phyloP scores from a whole-genome alignment of 2,888 invertebrate genomes.

The Drosophila subquinaria region DNA sequence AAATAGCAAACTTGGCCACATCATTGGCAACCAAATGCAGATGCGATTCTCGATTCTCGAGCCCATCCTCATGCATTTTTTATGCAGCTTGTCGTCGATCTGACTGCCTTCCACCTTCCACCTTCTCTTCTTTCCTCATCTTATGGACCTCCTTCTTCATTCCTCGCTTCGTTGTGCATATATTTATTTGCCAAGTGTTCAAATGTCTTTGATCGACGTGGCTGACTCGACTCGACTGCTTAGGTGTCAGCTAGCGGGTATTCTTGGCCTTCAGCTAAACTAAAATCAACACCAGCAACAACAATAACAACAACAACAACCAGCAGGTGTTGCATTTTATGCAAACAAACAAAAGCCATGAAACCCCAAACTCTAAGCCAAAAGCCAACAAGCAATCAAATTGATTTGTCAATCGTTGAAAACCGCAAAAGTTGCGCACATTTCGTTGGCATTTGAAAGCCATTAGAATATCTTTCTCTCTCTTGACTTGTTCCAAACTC shows the following conservation, averaged over 20 bases:
- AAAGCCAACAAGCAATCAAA: constrained; percentile 65
- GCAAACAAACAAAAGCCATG: constrained; percentile 58
- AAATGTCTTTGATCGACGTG: constrained; percentile 74
- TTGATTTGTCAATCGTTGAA: constrained; percentile 75
- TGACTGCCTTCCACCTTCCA: constrained; percentile 16
- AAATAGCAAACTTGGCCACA: constrained; percentile 57
- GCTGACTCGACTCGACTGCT: constrained; percentile 45
- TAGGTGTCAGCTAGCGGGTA: constrained; percentile 64
- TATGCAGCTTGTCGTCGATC: constrained; percentile 78
- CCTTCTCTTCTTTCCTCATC: not conserved
- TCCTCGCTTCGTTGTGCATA: constrained; percentile 58
- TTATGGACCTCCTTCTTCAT: constrained; percentile 1
- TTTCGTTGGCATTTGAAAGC: constrained; percentile 77
- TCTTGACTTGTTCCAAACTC: constrained; percentile 30
- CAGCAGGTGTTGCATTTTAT: constrained; percentile 68
- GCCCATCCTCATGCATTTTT: constrained; percentile 76
- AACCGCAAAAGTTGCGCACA: constrained; percentile 76
- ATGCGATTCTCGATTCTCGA: constrained; percentile 18
- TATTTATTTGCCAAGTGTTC: constrained; percentile 77
- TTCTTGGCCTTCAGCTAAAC: constrained; percentile 62
- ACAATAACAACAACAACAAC: constrained; percentile 29
- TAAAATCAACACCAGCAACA: constrained; percentile 41
- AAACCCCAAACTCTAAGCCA: constrained; percentile 4
- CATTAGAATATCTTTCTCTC: constrained; percentile 67
- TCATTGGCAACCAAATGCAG: constrained; percentile 57